A percentile compares a stretch with the other conserved stretches of the same genome.
Evolutionary conservation across 1,140 invertebrate species (phyloP).

Genomic region (Bombus confusus): DNA sequence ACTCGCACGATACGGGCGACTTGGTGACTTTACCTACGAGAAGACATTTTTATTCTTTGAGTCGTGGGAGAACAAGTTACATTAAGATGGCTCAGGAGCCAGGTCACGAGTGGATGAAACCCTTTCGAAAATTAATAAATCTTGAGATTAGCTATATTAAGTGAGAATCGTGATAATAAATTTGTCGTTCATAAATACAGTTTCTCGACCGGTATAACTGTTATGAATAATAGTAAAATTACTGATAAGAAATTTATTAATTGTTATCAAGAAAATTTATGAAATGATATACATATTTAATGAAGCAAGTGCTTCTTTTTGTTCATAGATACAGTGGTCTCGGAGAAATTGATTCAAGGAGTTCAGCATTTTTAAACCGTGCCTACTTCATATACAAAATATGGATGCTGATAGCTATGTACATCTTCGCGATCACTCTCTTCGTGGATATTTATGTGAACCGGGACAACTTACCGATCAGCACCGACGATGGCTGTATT

Average conservation of each 20-base stretch:
- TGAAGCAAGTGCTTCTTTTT: not conserved
- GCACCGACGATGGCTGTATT: conserved; percentile 70
- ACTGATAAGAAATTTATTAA: not conserved
- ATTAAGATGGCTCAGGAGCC: conserved; percentile 21
- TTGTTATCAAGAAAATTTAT: not conserved
- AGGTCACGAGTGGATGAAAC: not conserved
- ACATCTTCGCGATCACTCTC: conserved; percentile 41
- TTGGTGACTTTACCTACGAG: not conserved
- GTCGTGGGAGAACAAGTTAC: not conserved
- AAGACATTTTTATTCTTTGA: not conserved
- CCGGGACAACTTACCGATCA: conserved; percentile 63
- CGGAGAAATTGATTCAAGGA: conserved; percentile 34
- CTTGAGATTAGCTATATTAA: conserved; percentile 27
- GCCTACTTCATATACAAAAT: conserved; percentile 59
- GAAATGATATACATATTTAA: not conserved
- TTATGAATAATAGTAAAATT: not conserved
- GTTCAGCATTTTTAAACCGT: conserved; percentile 23
- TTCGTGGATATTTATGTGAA: conserved; percentile 51
- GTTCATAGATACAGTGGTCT: conserved; percentile 51
- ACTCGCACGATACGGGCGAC: conserved; percentile 19
- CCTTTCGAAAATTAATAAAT: conserved; percentile 13
- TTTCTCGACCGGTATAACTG: not conserved
- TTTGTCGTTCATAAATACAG: not conserved
- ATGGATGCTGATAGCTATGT: conserved; percentile 41
- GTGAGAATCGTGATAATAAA: conserved; percentile 35